Evolutionary conservation across 2,113 vertebrate species (phyloP).

Genomic region (Menidia beryllina): DNA sequence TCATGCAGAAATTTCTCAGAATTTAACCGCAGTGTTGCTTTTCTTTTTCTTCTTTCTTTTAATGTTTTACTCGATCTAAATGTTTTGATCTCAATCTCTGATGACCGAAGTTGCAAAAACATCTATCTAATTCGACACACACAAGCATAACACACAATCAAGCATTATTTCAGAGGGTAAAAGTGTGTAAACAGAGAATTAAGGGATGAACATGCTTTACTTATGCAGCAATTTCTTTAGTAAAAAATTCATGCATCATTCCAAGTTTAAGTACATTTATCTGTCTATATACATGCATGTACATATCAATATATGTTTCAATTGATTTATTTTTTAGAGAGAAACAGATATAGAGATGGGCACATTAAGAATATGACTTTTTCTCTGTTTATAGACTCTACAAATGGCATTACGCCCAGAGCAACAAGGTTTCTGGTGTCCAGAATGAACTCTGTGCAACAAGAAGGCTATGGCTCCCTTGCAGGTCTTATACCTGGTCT

Average conservation of each 20-base stretch:
- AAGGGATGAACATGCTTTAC: neutral
- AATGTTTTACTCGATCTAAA: neutral
- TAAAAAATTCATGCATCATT: neutral
- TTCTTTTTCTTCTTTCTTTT: too few species aligned
- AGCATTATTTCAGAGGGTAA: neutral
- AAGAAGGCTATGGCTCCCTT: slow-evolving; percentile 88
- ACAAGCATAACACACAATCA: neutral
- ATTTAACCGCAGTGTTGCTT: neutral
- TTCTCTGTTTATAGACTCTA: slow-evolving; percentile 82
- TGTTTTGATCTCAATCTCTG: neutral
- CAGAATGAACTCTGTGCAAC: slow-evolving; percentile 82
- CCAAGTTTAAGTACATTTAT: neutral
- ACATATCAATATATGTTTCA: too few species aligned
- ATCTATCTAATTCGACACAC: neutral
- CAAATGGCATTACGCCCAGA: slow-evolving; percentile 87
- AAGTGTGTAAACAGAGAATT: neutral
- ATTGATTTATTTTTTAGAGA: too few species aligned
- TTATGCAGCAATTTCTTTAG: neutral
- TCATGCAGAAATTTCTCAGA: neutral
- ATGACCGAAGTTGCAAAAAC: neutral
- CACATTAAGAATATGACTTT: too few species aligned
- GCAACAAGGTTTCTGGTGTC: slow-evolving; percentile 89
- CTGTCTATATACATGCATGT: neutral
- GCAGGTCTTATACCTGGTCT: slow-evolving; percentile 93
- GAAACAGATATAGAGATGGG: too few species aligned